Percentiles rank a stretch among this genome's conserved stretches.
phyloP scores from a whole-genome alignment of 2,113 vertebrate species.

The Regulus satrapa region DNA sequence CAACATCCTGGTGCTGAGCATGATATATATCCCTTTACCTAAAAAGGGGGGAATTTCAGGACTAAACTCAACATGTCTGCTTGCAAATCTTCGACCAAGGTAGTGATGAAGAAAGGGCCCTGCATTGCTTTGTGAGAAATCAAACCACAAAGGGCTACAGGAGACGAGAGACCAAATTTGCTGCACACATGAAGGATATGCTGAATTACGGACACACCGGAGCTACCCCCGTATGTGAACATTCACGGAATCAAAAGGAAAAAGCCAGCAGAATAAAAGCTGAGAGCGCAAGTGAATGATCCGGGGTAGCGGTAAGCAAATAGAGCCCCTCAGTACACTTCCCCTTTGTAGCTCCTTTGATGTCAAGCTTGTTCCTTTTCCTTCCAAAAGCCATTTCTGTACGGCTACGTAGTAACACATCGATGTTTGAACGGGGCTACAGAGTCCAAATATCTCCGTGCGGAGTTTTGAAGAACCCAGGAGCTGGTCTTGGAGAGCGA shows the following conservation, averaged over 20 bases:
- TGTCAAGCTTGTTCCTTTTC: neutral
- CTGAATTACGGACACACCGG: neutral
- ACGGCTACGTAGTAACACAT: accelerated
- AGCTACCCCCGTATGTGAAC: accelerated
- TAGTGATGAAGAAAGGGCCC: accelerated
- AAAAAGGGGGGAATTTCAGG: neutral
- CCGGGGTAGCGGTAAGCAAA: accelerated
- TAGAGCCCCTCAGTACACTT: accelerated
- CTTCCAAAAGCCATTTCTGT: neutral
- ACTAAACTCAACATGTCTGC: accelerated
- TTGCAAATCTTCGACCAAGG: neutral
- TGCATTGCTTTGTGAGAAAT: accelerated
- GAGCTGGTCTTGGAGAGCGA: accelerated
- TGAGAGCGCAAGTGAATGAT: neutral
- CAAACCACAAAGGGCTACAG: neutral
- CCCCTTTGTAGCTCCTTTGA: accelerated
- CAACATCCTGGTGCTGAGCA: neutral
- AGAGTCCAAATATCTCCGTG: accelerated
- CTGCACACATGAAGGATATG: accelerated
- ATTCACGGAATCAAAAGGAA: neutral
- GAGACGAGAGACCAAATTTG: neutral
- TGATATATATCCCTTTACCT: neutral
- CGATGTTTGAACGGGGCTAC: neutral
- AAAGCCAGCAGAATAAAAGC: neutral
- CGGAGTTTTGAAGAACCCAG: neutral